These are phyloP conservation scores for Dicentrarchus labrax DNA, from an alignment of 2,113 vertebrate species.

Conservation along the genomic window DNA sequence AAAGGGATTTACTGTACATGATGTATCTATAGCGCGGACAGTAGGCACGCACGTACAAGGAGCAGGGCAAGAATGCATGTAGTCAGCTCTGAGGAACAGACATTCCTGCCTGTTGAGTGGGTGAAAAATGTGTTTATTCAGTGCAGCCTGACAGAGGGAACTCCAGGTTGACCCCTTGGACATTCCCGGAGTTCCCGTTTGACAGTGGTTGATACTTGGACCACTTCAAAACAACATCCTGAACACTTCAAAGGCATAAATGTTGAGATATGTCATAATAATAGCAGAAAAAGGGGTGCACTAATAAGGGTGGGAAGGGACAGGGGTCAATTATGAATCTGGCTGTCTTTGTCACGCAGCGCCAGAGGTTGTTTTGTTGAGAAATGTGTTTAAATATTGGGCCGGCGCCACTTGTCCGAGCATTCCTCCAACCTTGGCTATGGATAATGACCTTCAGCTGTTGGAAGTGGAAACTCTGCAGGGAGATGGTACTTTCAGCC, in stretches of 20 bases:
- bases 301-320: slow-evolving; percentile 1
- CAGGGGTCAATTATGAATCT: slow-evolving; percentile 55
- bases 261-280: background rate
- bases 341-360: slow-evolving; percentile 36
- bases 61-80: slow-evolving; percentile 2
- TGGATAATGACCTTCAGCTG: slow-evolving; percentile 84
- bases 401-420: slow-evolving; percentile 67
- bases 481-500: slow-evolving; percentile 69
- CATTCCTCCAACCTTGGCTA: slow-evolving; percentile 66
- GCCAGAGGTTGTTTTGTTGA: slow-evolving; percentile 57
- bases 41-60: background rate
- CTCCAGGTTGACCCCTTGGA: slow-evolving; percentile 52
- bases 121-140: slow-evolving; percentile 54
- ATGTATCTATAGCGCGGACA: slow-evolving; percentile 42
- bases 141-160: slow-evolving; percentile 26
- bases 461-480: slow-evolving; percentile 75
- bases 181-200: slow-evolving; percentile 57
- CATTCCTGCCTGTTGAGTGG: slow-evolving; percentile 39
- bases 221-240: slow-evolving; percentile 24
- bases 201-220: slow-evolving; percentile 26
- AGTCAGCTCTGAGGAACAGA: slow-evolving; percentile 23
- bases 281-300: background rate
- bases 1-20: slow-evolving; percentile 35
- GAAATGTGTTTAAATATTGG: slow-evolving; percentile 71
- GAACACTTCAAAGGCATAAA: background rate